Percentiles rank a stretch among this genome's conserved stretches.
These are phyloP conservation scores for Gymnothorax javanicus DNA, from an alignment of 2,797 vertebrate genomes.

Conservation along the genomic window DNA sequence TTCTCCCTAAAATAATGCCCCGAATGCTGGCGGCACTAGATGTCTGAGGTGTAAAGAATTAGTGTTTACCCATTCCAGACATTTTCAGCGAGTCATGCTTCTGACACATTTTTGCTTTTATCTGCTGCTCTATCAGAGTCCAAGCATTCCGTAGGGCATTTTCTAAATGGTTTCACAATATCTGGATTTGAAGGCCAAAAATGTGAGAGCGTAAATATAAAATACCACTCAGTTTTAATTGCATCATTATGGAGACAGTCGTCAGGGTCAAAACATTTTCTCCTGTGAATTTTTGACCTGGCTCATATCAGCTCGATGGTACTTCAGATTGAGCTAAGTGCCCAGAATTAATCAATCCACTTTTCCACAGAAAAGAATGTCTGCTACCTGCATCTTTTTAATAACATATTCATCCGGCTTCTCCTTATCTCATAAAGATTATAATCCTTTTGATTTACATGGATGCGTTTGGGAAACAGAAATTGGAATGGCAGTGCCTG, in stretches of 20 bases:
- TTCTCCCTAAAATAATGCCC: neutral
- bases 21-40: neutral
- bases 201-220: neutral
- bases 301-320: neutral
- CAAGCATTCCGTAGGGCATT: neutral
- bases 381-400: slow-evolving; percentile 7
- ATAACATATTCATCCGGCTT: slow-evolving; percentile 20
- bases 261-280: neutral
- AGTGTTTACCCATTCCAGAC: neutral
- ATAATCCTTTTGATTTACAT: slow-evolving; percentile 22
- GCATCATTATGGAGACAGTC: neutral
- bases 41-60: neutral
- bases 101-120: neutral
- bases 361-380: neutral
- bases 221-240: neutral
- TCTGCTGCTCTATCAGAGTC: neutral
- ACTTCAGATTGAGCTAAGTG: slow-evolving; percentile 4
- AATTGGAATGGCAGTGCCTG: neutral
- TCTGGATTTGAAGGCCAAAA: neutral
- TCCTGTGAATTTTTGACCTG: neutral
- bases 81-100: neutral
- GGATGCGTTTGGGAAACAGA: slow-evolving; percentile 1
- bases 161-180: neutral
- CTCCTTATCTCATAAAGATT: slow-evolving; percentile 11
- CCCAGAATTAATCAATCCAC: slow-evolving; percentile 4